Conservation (phyloP, 2,888 invertebrate genomes). For the Polymixis flavicincta region DNA sequence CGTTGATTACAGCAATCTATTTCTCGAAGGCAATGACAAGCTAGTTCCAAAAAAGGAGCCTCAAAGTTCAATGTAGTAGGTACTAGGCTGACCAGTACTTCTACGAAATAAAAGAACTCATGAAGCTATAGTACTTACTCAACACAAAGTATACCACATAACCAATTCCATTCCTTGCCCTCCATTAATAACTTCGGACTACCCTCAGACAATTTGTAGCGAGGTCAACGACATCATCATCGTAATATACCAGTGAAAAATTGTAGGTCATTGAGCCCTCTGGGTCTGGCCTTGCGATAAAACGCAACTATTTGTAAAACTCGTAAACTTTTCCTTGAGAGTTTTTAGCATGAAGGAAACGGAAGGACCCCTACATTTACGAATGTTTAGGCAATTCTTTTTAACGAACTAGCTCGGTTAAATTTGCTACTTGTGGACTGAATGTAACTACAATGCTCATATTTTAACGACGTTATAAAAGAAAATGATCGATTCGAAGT, state of each 20-base stretch:
- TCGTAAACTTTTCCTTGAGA: slow-evolving; percentile 44
- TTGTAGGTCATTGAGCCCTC: slow-evolving; percentile 36
- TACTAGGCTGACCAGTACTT: not conserved
- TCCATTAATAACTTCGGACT: slow-evolving; percentile 19
- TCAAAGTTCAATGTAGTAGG: slow-evolving; percentile 1
- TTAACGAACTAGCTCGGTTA: not conserved
- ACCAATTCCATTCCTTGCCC: slow-evolving; percentile 1
- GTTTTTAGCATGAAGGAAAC: slow-evolving; percentile 37
- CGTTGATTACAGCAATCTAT: slow-evolving; percentile 18
- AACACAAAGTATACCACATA: not conserved
- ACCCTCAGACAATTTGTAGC: slow-evolving; percentile 36
- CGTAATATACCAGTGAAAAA: slow-evolving; percentile 53
- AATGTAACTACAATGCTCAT: too few species aligned
- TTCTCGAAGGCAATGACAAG: slow-evolving; percentile 16
- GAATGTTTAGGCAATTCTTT: slow-evolving; percentile 8
- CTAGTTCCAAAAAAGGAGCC: not conserved
- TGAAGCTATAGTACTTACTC: not conserved
- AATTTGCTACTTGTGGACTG: not conserved
- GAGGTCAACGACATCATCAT: slow-evolving; percentile 39
- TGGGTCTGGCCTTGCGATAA: slow-evolving; percentile 40
- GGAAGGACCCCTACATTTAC: slow-evolving; percentile 11
- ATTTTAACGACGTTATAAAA: not conserved
- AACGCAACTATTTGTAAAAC: slow-evolving; percentile 1
- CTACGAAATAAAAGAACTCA: not conserved
- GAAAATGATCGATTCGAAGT: not conserved